Conservation (phyloP, 2,797 vertebrate genomes). For the Gouania willdenowi region DNA sequence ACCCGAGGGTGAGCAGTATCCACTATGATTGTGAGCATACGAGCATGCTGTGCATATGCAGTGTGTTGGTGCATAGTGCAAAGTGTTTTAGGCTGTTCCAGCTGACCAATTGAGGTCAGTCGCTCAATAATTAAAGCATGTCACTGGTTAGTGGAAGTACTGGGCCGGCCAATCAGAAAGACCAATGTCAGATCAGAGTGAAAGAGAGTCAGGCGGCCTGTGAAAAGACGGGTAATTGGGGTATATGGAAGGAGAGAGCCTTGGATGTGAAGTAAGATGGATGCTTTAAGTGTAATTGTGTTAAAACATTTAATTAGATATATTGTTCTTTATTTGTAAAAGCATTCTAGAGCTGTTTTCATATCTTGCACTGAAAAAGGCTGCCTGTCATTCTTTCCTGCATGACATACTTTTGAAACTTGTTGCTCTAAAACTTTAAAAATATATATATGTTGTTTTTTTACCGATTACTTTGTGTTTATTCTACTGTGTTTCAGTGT, state of each 20-base stretch:
- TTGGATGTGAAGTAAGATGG: conserved; percentile 6
- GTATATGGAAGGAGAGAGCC: conserved; percentile 11
- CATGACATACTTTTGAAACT: too few relatives aligned
- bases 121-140: conserved; percentile 73
- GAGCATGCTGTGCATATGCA: conserved; percentile 21
- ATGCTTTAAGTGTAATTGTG: conserved; percentile 13
- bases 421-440: too few relatives aligned
- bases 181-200: conserved; percentile 38
- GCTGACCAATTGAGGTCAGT: conserved; percentile 75
- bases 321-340: too few relatives aligned
- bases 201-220: conserved; percentile 22
- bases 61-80: conserved; percentile 16
- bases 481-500: conserved; percentile 18
- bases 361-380: background rate
- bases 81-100: conserved; percentile 55
- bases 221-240: conserved; percentile 19
- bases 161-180: conserved; percentile 51
- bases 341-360: conserved; percentile 2
- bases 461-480: background rate
- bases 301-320: background rate
- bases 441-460: too few relatives aligned
- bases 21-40: conserved; percentile 33
- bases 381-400: background rate
- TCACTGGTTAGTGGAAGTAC: conserved; percentile 64
- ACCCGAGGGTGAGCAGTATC: conserved; percentile 45